Conservation (phyloP, 2,888 invertebrate species). For the Cephus nigrinus region DNA sequence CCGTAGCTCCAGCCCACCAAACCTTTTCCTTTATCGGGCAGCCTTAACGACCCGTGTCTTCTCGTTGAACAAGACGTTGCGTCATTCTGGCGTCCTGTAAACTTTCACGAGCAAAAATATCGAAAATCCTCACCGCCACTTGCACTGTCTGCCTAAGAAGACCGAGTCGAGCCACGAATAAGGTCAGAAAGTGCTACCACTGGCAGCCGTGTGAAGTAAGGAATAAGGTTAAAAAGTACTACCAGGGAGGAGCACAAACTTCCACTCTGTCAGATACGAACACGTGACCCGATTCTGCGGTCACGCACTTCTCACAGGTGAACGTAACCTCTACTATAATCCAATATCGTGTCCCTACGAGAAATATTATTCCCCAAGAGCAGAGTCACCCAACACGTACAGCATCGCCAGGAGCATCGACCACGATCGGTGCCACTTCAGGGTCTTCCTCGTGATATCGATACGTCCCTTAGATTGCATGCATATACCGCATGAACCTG, state of each 20-base stretch:
- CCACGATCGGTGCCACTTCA: neutral
- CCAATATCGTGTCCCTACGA: neutral
- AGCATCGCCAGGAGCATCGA: neutral
- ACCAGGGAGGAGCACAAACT: neutral
- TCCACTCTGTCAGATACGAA: constrained; percentile 26
- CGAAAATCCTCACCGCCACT: neutral
- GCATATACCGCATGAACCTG: neutral
- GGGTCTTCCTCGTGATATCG: neutral
- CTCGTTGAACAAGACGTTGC: neutral
- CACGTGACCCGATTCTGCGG: constrained; percentile 53
- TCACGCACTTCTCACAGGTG: constrained; percentile 18
- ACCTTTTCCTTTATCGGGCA: neutral
- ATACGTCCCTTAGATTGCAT: neutral
- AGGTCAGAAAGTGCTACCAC: neutral
- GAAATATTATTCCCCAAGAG: neutral
- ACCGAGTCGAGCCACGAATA: neutral
- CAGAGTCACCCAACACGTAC: neutral
- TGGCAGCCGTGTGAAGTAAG: neutral
- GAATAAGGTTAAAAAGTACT: neutral
- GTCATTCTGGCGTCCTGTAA: neutral
- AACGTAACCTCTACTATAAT: neutral
- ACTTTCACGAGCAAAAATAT: neutral
- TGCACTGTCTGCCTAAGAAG: neutral
- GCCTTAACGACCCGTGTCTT: neutral
- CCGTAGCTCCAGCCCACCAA: neutral